Percentiles rank a stretch among this genome's conserved stretches.
Evolutionary conservation across 2,113 vertebrate genomes (phyloP).

Genomic region (Tragelaphus strepsiceros): DNA sequence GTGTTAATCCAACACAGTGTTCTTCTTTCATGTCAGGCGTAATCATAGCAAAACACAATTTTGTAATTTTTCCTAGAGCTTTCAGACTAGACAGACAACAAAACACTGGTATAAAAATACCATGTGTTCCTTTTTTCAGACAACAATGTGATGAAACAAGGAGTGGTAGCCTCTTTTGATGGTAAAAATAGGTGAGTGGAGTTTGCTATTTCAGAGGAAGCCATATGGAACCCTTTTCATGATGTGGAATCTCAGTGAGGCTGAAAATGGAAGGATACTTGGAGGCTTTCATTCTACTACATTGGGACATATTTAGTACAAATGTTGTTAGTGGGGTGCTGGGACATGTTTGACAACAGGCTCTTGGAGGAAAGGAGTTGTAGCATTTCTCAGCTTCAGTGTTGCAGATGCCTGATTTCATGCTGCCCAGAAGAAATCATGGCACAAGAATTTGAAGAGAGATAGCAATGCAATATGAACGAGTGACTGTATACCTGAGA

Average conservation of each 20-base stretch:
- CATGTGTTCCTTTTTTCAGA: neutral
- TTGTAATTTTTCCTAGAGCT: neutral
- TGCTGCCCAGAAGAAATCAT: neutral
- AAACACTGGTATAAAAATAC: neutral
- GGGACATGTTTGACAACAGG: neutral
- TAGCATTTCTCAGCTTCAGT: neutral
- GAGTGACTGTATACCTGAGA: neutral
- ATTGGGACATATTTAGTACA: neutral
- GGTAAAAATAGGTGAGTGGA: neutral
- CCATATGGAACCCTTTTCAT: neutral
- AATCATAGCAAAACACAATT: neutral
- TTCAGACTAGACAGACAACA: neutral
- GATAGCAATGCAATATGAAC: rapidly evolving
- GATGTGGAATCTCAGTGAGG: neutral
- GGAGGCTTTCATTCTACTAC: neutral
- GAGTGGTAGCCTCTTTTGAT: neutral
- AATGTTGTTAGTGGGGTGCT: neutral
- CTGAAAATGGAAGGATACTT: neutral
- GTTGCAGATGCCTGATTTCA: neutral
- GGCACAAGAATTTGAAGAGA: neutral
- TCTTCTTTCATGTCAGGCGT: neutral
- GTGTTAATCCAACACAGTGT: neutral
- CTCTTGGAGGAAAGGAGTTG: neutral
- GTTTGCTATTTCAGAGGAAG: neutral
- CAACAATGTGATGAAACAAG: neutral